These are phyloP conservation scores for Gnathonemus longibarbis DNA, from an alignment of 2,113 vertebrate genomes.

Conservation along the genomic window DNA sequence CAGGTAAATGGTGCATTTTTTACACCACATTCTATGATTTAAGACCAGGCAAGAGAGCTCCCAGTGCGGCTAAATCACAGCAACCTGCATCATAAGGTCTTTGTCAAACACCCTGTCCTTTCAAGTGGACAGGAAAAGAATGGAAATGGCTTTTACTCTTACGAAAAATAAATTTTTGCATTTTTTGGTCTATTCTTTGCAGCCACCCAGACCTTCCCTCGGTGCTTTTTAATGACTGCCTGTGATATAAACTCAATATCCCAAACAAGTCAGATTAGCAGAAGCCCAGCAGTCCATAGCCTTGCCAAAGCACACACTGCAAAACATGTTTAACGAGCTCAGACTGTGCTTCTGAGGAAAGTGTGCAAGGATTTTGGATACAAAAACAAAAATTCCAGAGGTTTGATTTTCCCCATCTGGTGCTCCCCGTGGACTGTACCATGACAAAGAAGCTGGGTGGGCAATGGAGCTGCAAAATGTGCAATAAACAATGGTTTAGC, in stretches of 20 bases:
- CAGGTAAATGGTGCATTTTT: not conserved
- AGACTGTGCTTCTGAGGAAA: conserved; percentile 10
- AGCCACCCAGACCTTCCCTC: not conserved
- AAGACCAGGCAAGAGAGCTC: not conserved
- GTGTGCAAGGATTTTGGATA: not conserved
- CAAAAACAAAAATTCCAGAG: not conserved
- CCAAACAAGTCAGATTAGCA: not conserved
- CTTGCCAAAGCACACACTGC: not conserved
- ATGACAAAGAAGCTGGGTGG: not conserved
- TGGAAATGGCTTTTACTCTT: conserved; percentile 17
- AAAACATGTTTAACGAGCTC: not conserved
- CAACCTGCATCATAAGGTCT: conserved; percentile 1
- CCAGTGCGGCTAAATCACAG: not conserved
- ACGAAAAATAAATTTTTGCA: not conserved
- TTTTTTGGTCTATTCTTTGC: conserved; percentile 19
- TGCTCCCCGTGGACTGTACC: not conserved
- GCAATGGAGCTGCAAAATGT: not conserved
- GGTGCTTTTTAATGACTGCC: not conserved
- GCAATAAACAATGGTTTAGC: conserved; percentile 15
- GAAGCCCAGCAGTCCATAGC: not conserved
- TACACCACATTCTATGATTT: not conserved
- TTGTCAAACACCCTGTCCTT: conserved; percentile 1
- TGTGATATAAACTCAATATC: not conserved
- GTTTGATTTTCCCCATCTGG: not conserved
- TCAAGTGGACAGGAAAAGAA: not conserved